Evolutionary conservation across 2,113 vertebrate species (phyloP).

Genomic region (Oncorhynchus keta): DNA sequence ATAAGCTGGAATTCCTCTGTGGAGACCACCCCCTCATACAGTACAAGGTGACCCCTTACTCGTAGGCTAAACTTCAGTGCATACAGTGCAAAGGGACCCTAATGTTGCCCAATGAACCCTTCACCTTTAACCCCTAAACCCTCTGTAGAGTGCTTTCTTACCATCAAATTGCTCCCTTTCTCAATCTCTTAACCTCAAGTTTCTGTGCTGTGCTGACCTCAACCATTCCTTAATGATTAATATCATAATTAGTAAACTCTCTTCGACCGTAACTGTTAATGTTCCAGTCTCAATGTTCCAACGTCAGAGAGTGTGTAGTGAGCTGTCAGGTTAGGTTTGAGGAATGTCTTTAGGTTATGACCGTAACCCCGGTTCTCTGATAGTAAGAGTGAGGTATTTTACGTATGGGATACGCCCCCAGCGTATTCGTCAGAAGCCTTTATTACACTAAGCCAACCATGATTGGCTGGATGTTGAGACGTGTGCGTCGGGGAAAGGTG

Average conservation of each 20-base stretch:
- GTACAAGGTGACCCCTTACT: conserved; percentile 82
- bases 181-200: no score
- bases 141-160: neutral
- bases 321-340: neutral
- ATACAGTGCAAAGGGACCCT: no score
- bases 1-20: conserved; percentile 89
- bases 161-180: no score
- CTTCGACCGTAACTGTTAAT: neutral
- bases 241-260: neutral
- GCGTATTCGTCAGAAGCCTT: no score
- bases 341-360: neutral
- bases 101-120: neutral
- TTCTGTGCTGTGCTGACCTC: neutral
- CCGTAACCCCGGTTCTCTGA: no score
- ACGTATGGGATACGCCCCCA: no score
- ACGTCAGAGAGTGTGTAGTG: neutral
- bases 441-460: no score
- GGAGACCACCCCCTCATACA: conserved; percentile 88
- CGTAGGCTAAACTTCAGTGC: neutral
- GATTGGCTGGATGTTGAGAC: no score
- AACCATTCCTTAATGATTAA: neutral
- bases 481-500: no score
- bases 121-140: neutral
- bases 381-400: no score
- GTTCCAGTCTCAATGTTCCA: neutral